Conservation (phyloP, 2,888 invertebrate species). For the Hydropsyche betteni region DNA sequence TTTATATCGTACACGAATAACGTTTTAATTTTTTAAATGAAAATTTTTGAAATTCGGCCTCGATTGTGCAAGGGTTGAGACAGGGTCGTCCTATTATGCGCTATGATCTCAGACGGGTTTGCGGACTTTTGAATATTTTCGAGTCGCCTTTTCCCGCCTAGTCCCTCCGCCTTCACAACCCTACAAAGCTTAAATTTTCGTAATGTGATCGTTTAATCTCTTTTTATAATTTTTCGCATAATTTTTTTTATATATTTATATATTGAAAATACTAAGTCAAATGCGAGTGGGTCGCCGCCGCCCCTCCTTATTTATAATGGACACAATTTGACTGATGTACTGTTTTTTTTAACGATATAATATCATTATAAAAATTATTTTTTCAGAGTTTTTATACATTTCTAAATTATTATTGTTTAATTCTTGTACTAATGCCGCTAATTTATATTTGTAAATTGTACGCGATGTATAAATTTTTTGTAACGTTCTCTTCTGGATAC, state of each 20-base stretch:
- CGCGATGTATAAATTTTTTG: background rate
- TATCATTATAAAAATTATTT: conserved; percentile 43
- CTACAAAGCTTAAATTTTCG: conserved; percentile 31
- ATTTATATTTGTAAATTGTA: conserved; percentile 9
- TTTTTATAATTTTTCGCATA: conserved; percentile 34
- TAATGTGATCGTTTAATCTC: conserved; percentile 50
- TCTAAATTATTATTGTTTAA: conserved; percentile 46
- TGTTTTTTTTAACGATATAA: conserved; percentile 42
- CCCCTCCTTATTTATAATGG: conserved; percentile 39
- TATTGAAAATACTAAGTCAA: conserved; percentile 46
- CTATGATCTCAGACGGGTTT: conserved; percentile 50
- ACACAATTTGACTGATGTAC: conserved; percentile 47
- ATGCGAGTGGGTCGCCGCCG: conserved; percentile 37
- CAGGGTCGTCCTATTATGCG: conserved; percentile 39
- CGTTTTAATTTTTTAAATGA: background rate
- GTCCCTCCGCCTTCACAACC: conserved; percentile 36
- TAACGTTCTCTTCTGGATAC: conserved; percentile 1
- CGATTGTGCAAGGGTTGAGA: conserved; percentile 14
- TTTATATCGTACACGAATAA: no score
- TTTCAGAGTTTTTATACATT: conserved; percentile 48
- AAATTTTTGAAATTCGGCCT: conserved; percentile 13
- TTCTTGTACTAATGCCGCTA: conserved; percentile 40
- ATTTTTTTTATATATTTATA: no score
- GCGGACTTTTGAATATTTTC: conserved; percentile 9
- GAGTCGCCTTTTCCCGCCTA: conserved; percentile 28